Base-by-base conservation (phyloP, 2,888 invertebrate genomes). In the Thyatira batis region DNA sequence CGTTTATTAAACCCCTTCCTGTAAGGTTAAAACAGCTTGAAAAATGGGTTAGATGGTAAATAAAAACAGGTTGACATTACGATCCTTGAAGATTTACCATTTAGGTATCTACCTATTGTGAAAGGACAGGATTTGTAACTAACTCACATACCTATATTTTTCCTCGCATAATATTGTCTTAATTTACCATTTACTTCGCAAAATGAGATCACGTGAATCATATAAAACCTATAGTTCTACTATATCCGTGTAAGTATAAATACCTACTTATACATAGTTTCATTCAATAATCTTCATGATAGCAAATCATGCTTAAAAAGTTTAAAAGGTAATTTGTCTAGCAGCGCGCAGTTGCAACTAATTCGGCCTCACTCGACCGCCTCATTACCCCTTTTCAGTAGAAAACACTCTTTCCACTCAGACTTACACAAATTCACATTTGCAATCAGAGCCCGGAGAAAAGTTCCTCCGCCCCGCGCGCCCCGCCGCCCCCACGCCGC, bases 401-500 rank as follows among this genome's bases (percentile, higher is more conserved):
- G 73, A 83, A 48, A 87, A 88, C 86, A 89, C 89, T 89, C 88
- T 90, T 89, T 88, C 88, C 84, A 85, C 85, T 84, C 84, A 83
- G 86, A 87, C 88, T 89, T 91, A 90, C 90, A 92, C 91, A 92
- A 92, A 90, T 91, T 91, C 92, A 92, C 92, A 92, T 92, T 92
- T 91, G 91, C 92, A 92, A 92, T 92, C 92, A 91, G 91, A 88
- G 86, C 86, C 80, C 84, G 86, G 88, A 87, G 89, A 89, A 89
- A 91, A 90, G 87, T 89, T 87, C 82, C 80, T 77, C 79, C 75
- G 58, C 67, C 75, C 75, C 65, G 65, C 67, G 61, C 71, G 68
- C 65, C 60, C 58, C 50, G 57, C 63, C 60, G 62, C 57, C 73
- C 79, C 83, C 78, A 78, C 83, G 93, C 92, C 90, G 95, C 94